Evolutionary conservation across 2,888 invertebrate genomes (phyloP).

Genomic region (Blastobasis adustella): DNA sequence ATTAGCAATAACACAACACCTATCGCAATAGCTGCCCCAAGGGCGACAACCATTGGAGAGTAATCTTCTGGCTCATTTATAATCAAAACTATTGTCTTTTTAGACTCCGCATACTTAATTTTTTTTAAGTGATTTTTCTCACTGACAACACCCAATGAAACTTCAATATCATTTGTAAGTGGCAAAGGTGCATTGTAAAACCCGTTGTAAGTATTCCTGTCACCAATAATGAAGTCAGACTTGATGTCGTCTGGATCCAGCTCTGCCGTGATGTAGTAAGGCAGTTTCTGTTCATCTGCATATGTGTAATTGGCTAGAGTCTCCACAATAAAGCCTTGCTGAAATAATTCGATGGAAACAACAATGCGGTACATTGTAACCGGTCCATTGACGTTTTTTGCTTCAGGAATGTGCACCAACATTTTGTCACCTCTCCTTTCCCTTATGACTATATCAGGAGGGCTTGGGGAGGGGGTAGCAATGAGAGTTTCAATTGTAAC

Average conservation of each 20-base stretch:
- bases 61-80: slow-evolving; percentile 64
- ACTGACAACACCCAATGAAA: slow-evolving; percentile 83
- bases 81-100: slow-evolving; percentile 68
- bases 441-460: slow-evolving; percentile 78
- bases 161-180: slow-evolving; percentile 76
- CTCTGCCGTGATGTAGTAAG: slow-evolving; percentile 90
- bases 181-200: slow-evolving; percentile 86
- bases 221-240: slow-evolving; percentile 84
- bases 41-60: slow-evolving; percentile 64
- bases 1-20: slow-evolving; percentile 80
- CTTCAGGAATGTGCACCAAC: slow-evolving; percentile 79
- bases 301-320: slow-evolving; percentile 78
- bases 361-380: slow-evolving; percentile 83
- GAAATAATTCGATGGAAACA: slow-evolving; percentile 79
- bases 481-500: slow-evolving; percentile 80
- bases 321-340: slow-evolving; percentile 77
- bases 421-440: slow-evolving; percentile 77
- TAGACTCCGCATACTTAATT: slow-evolving; percentile 77
- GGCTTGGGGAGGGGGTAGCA: slow-evolving; percentile 81
- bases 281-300: slow-evolving; percentile 79
- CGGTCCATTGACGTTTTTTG: slow-evolving; percentile 86
- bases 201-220: slow-evolving; percentile 81
- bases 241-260: slow-evolving; percentile 79
- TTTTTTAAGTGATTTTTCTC: slow-evolving; percentile 78
- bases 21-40: slow-evolving; percentile 79